Percentiles rank a stretch among this genome's conserved stretches.
Evolutionary conservation across 2,113 vertebrate species (phyloP).

Genomic region (Columba janthina): DNA sequence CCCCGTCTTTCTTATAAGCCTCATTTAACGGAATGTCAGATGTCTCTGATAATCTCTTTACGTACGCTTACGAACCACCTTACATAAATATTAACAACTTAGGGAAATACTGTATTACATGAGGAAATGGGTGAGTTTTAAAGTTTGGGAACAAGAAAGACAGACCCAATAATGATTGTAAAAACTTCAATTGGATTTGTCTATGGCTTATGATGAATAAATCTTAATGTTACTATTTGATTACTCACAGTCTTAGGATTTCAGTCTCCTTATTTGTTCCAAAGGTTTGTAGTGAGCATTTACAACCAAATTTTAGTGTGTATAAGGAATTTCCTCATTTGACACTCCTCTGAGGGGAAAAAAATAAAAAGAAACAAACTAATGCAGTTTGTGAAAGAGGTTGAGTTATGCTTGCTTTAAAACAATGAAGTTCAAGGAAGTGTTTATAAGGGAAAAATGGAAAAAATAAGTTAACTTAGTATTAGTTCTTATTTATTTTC

Average conservation of each 20-base stretch:
- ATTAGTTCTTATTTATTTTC: not conserved
- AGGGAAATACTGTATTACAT: not conserved
- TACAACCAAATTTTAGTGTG: not conserved
- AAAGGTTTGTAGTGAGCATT: not conserved
- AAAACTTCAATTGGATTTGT: not conserved
- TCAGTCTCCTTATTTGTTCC: not conserved
- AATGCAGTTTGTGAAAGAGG: not conserved
- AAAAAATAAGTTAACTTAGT: not conserved
- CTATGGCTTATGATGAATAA: not conserved
- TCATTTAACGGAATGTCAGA: not conserved
- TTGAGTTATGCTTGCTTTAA: not conserved
- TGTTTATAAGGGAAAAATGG: not conserved
- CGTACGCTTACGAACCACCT: not conserved
- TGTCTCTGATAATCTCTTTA: not conserved
- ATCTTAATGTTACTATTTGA: not conserved
- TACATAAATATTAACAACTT: not conserved
- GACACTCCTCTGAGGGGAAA: not conserved
- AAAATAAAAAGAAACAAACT: not conserved
- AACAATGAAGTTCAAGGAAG: not conserved
- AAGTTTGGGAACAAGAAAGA: not conserved
- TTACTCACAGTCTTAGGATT: not conserved
- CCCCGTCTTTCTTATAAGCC: not conserved
- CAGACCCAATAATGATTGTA: not conserved
- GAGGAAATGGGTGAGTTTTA: not conserved
- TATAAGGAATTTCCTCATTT: not conserved